Evolutionary conservation across 2,113 vertebrate species (phyloP).

Genomic region (Lepidothrix coronata): DNA sequence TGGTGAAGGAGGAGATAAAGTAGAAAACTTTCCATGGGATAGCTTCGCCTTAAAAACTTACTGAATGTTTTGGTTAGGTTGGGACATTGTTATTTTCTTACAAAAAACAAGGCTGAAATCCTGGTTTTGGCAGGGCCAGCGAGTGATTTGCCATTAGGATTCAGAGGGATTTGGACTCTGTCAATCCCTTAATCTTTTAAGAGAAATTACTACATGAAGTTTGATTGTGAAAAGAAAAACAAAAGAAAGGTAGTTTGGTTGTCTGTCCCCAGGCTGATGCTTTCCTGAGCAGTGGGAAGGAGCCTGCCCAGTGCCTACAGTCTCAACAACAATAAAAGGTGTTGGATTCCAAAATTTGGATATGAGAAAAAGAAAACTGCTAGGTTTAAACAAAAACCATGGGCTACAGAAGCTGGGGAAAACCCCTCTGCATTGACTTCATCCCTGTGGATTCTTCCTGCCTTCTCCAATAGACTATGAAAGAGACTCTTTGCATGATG

Average conservation of each 20-base stretch:
- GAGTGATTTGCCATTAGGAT: background rate
- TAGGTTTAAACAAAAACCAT: no score
- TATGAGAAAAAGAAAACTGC: no score
- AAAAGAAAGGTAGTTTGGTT: background rate
- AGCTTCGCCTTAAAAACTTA: background rate
- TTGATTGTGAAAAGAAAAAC: background rate
- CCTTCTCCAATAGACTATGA: no score
- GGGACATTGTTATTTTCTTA: background rate
- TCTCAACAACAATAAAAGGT: background rate
- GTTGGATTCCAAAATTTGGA: no score
- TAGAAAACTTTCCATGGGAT: background rate
- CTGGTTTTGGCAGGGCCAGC: background rate
- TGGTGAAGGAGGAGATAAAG: background rate
- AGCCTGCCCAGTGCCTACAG: background rate
- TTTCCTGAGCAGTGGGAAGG: background rate
- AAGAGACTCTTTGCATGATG: no score
- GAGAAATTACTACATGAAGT: background rate
- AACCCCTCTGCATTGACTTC: no score
- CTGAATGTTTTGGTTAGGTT: background rate
- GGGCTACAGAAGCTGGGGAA: no score
- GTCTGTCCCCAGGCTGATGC: fast-evolving
- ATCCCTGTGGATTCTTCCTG: no score
- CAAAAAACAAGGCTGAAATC: background rate
- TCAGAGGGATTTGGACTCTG: background rate
- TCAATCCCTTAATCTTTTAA: background rate